Conservation (phyloP, 92 coral and sea anemone species). For the Isaurus tuberculatus region DNA sequence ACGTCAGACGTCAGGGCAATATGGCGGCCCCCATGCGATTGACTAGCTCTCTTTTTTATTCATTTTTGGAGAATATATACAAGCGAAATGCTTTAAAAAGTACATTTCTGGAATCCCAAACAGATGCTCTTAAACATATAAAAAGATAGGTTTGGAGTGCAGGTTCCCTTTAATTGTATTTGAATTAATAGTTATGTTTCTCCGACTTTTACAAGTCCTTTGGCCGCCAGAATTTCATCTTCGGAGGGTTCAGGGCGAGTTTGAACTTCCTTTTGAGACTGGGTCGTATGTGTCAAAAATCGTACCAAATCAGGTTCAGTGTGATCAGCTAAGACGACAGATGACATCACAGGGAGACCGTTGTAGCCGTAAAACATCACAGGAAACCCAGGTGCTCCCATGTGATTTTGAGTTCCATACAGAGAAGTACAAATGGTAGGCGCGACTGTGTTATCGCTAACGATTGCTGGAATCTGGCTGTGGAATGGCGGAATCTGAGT, state of each 20-base stretch:
- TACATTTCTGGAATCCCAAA: too few species aligned
- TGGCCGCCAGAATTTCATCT: slow-evolving; percentile 62
- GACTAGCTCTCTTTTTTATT: too few species aligned
- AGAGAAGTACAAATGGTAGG: slow-evolving; percentile 65
- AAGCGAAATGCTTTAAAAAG: too few species aligned
- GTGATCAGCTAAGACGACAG: slow-evolving; percentile 10
- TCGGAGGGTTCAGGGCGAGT: slow-evolving; percentile 25
- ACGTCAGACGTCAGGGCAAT: too few species aligned
- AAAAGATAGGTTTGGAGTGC: too few species aligned
- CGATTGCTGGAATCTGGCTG: slow-evolving; percentile 25
- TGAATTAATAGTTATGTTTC: slow-evolving; percentile 10
- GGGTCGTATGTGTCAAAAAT: too few species aligned
- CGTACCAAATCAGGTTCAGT: too few species aligned
- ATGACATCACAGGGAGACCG: slow-evolving; percentile 35
- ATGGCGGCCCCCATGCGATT: too few species aligned
- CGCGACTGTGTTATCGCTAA: slow-evolving; percentile 6
- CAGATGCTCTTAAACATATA: too few species aligned
- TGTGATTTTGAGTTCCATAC: not conserved
- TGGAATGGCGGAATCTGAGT: slow-evolving; percentile 38
- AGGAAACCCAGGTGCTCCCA: slow-evolving; percentile 13
- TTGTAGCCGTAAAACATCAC: slow-evolving; percentile 11
- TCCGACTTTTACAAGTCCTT: slow-evolving; percentile 47
- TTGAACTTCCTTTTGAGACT: not conserved
- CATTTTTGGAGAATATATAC: too few species aligned
- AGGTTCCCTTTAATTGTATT: too few species aligned